Base-by-base conservation (phyloP, 2,888 invertebrate genomes). In the Cryptus viduatorius region DNA sequence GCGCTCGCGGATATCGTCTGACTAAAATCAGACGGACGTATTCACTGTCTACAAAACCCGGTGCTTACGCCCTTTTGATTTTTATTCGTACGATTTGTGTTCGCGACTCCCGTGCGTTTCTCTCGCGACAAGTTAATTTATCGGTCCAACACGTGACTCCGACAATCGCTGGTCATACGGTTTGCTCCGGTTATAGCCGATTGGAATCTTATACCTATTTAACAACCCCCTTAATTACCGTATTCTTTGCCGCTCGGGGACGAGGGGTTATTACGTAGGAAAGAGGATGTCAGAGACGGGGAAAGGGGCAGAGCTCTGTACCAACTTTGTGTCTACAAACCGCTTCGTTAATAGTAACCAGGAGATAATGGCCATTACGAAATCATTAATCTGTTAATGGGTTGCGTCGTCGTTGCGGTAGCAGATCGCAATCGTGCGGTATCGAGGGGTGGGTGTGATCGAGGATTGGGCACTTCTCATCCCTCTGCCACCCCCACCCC, bases 351-450 rank as follows among this genome's bases (percentile, higher is more conserved):
- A 81, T 84, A 64, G 78, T 65, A 75, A 68, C 67, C 53, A 31
- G 71, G 59, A 82, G 85, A 86, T 87, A 88, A 87, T 85, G 82
- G 83, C 79, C 86, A 90, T 90, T 90, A 89, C 89, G 90, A 89
- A 90, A 91, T 92, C 90, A 90, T 91, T 91, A 92, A 92, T 91
- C 92, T 89, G 90, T 90, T 92, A 91, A 92, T 91, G 92, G 90
- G 85, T 86, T 83, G 83, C 85, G 56, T 82, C 69, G 82, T 64
- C 69, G 61, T 64, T 14, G 64, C 29, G 31, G 48, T 64, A 29
- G 69, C 73, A 56, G 64, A 37, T 76, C 68, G 64, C 75, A 42
- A 48, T 24, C 50, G 42, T 53, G 31, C 19, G n/a, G 14, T 10
- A 46, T 48, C 59, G 37, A 44, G 29, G 46, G 16, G 16, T 7